Conservation (phyloP, 2,888 invertebrate species). For the Noctua fimbriata region DNA sequence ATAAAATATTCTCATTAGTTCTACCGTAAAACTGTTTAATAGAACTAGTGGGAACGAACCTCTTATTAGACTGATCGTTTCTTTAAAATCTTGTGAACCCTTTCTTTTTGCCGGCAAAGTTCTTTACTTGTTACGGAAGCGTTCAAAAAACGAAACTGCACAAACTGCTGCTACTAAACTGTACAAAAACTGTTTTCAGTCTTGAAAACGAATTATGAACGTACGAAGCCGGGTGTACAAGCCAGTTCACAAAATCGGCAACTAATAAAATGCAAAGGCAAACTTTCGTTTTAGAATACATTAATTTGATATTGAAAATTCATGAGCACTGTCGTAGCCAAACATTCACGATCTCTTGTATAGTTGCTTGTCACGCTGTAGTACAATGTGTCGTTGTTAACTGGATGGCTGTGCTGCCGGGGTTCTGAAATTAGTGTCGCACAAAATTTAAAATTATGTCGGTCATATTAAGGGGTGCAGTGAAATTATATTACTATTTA, state of each 20-base stretch:
- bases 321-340: slow-evolving; percentile 8
- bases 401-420: slow-evolving; percentile 4
- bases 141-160: neutral
- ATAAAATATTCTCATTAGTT: too few relatives aligned
- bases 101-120: neutral
- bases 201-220: neutral
- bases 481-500: slow-evolving; percentile 82
- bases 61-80: neutral
- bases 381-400: slow-evolving; percentile 13
- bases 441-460: slow-evolving; percentile 74
- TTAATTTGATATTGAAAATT: slow-evolving; percentile 42
- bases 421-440: slow-evolving; percentile 22
- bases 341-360: neutral
- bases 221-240: neutral
- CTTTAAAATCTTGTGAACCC: neutral
- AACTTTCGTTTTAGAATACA: slow-evolving; percentile 14
- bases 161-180: neutral
- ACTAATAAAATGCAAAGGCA: slow-evolving; percentile 16
- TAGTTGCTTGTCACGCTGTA: slow-evolving; percentile 42
- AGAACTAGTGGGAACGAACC: too few relatives aligned
- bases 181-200: neutral
- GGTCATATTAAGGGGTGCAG: slow-evolving; percentile 78
- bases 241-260: slow-evolving; percentile 5
- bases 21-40: too few relatives aligned
- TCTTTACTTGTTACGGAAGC: neutral